phyloP scores from a whole-genome alignment of 2,797 vertebrate genomes.

The Oryzias sinensis region DNA sequence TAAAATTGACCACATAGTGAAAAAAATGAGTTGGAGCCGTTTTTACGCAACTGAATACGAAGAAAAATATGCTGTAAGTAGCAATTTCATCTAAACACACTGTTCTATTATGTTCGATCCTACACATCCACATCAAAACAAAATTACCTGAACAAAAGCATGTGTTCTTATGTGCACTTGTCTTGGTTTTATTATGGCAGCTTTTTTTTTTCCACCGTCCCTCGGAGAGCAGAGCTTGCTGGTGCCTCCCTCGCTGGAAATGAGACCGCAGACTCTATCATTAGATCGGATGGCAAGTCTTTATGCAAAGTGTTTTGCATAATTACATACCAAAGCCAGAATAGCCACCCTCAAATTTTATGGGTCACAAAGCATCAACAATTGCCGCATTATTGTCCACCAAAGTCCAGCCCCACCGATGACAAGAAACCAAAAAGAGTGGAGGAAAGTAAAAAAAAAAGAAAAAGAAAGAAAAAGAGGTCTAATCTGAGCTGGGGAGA shows the following conservation, averaged over 20 bases:
- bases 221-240: conserved; percentile 78
- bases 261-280: conserved; percentile 93
- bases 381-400: conserved; percentile 99
- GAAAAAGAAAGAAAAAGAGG: conserved; percentile 1
- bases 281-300: conserved; percentile 99
- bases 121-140: conserved; percentile 53
- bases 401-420: conserved; percentile 90
- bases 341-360: conserved; percentile 99
- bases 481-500: conserved; percentile 88
- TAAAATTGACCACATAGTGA: not conserved
- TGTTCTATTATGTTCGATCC: conserved; percentile 27
- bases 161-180: conserved; percentile 73
- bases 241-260: conserved; percentile 87
- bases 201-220: conserved; percentile 69
- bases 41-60: not conserved
- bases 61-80: conserved; percentile 18
- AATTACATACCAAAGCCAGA: conserved; percentile 99
- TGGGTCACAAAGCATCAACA: conserved; percentile 99
- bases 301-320: conserved; percentile 99
- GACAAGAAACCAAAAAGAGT: conserved; percentile 73
- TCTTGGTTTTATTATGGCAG: conserved; percentile 85
- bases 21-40: not conserved
- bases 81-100: conserved; percentile 37
- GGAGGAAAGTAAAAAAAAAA: conserved; percentile 7
- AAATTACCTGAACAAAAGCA: conserved; percentile 58